Evolutionary conservation across 2,797 vertebrate genomes (phyloP).

Genomic region (Momotus momota): DNA sequence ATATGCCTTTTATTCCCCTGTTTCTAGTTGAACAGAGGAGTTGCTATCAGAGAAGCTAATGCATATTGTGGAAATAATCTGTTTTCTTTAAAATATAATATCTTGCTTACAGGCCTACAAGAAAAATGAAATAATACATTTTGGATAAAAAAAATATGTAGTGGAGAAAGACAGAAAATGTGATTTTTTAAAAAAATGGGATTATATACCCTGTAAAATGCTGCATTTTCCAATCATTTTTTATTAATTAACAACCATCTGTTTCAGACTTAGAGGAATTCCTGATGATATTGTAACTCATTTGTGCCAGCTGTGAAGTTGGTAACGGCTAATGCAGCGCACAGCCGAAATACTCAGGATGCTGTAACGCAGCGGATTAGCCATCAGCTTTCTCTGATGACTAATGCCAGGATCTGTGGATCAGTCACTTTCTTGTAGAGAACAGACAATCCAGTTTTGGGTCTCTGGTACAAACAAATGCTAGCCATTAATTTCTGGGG

Average conservation of each 20-base stretch:
- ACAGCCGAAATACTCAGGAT: neutral
- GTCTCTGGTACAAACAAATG: neutral
- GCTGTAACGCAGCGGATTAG: neutral
- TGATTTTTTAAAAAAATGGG: neutral
- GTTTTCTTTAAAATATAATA: neutral
- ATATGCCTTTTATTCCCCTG: neutral
- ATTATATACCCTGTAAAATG: neutral
- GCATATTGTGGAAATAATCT: neutral
- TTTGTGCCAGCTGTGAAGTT: neutral
- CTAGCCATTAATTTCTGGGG: neutral
- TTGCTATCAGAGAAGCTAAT: neutral
- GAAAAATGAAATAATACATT: neutral
- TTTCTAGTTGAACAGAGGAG: neutral
- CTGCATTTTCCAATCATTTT: neutral
- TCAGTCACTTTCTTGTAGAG: neutral
- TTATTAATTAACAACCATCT: slow-evolving; percentile 16
- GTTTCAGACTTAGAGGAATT: neutral
- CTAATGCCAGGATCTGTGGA: neutral
- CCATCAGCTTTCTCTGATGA: neutral
- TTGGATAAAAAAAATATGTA: neutral
- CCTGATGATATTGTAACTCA: neutral
- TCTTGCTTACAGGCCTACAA: neutral
- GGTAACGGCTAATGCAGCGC: neutral
- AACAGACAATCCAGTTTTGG: neutral
- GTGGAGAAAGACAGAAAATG: neutral